These are phyloP conservation scores for Melanotaenia duboulayi DNA, from an alignment of 2,113 vertebrate species.

Conservation along the genomic window DNA sequence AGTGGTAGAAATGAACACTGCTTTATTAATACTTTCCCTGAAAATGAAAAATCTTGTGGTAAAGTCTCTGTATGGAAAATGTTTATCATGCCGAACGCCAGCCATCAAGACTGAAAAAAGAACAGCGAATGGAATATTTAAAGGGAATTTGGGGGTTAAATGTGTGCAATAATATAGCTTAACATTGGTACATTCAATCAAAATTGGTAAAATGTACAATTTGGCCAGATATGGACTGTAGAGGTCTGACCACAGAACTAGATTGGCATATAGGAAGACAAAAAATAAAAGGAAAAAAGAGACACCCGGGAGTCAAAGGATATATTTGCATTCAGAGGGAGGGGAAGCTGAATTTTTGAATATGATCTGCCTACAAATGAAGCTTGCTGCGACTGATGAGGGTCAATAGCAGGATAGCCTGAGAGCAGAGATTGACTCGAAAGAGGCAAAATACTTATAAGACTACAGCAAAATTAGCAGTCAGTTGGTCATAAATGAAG, in stretches of 20 bases:
- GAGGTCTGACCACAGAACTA: neutral
- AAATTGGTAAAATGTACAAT: neutral
- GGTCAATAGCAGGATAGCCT: neutral
- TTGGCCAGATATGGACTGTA: neutral
- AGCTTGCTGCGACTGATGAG: neutral
- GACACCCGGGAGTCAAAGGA: neutral
- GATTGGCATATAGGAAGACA: no score
- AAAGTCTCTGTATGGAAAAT: conserved; percentile 29
- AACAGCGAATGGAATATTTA: neutral
- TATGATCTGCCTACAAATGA: conserved; percentile 6
- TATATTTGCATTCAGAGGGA: neutral
- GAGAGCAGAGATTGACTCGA: no score
- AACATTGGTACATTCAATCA: no score
- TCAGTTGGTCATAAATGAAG: no score
- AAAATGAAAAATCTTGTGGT: conserved; percentile 1
- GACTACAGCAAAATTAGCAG: neutral
- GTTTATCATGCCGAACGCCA: neutral
- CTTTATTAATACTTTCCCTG: conserved; percentile 21
- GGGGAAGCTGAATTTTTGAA: neutral
- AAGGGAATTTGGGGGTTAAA: neutral
- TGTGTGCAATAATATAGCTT: neutral
- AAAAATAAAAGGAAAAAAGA: neutral
- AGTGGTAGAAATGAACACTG: conserved; percentile 4
- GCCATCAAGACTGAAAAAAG: neutral
- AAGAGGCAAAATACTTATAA: neutral